Evolutionary conservation across 2,888 invertebrate genomes (phyloP), one percentile per base, ranked within the genome.

Genomic region (Tuberolachnus salignus): DNA sequence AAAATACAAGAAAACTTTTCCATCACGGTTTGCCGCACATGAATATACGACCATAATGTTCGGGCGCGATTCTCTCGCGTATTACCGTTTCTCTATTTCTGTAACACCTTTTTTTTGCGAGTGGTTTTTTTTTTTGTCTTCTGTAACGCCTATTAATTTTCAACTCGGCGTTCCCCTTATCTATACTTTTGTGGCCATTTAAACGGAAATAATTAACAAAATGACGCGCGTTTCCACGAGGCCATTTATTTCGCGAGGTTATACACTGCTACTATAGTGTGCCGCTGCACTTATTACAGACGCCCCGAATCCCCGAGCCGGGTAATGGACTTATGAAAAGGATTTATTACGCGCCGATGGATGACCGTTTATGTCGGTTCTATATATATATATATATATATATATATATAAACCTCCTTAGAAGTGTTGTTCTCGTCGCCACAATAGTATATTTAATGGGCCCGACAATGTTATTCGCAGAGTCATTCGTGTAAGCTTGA

Each of bases 1-100:
- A 42, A 55, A 51, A 42, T 53, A 55, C 26, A 51, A 63, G 42
- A 66, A 75, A 75, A 75, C 75, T 75, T 75, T 75, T 75, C 55
- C 66, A 57, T 67, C 57, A 67, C 75, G 75, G 75, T 75, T 75
- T 57, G 46, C 75, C 67, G 75, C 75, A 75, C 75, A 57, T 34
- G 57, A 67, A 75, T 67, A 75, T 67, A 75, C 75, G 75, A 67
- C 57, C 57, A 67, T 75, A 67, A 75, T 75, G 21, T 66, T 44
- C 46, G 26, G 44, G 4, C 21, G 34, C 66, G 3, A 3, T 6
- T 46, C 26, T 44, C 66, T 44, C 19, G 23, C 75, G 23, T 46
- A 49, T 49, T 46, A 59, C 67, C 26, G 55, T 75, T 57, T 57
- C 57, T 59, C 57, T 59, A 57, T 75, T 75, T 55, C 66, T 13